Evolutionary conservation across 2,888 invertebrate genomes (phyloP).

Genomic region (Brachylomia viminalis): DNA sequence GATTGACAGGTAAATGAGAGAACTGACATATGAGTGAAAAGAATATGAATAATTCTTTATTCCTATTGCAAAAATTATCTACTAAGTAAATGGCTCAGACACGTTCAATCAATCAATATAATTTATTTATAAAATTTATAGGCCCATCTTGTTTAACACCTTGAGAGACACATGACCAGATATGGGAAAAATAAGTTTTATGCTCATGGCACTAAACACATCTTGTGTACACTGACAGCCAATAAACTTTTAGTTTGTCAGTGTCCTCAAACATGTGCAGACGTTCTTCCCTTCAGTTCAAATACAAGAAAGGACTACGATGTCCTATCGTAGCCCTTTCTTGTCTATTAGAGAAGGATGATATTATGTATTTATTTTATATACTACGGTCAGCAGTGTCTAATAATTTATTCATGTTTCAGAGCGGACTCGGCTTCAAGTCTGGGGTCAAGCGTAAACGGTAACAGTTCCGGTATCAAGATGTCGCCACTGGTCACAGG

Average conservation of each 20-base stretch:
- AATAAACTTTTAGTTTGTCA: background rate
- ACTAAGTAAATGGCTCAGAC: background rate
- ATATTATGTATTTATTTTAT: too few relatives aligned
- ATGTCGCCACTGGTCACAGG: slow-evolving; percentile 85
- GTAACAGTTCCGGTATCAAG: slow-evolving; percentile 89
- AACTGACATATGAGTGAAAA: background rate
- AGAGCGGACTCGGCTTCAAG: slow-evolving; percentile 91
- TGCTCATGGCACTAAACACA: too few relatives aligned
- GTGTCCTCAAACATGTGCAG: too few relatives aligned
- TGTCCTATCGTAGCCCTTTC: too few relatives aligned
- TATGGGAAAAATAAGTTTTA: background rate
- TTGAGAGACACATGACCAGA: background rate
- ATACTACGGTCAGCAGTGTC: too few relatives aligned
- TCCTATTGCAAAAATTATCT: too few relatives aligned
- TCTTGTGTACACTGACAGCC: too few relatives aligned
- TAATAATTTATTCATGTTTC: slow-evolving; percentile 55
- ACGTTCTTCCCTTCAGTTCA: too few relatives aligned
- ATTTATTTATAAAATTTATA: too few relatives aligned
- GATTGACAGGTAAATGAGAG: slow-evolving; percentile 83
- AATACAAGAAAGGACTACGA: too few relatives aligned
- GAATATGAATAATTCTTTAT: background rate
- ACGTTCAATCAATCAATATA: background rate
- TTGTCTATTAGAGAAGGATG: too few relatives aligned
- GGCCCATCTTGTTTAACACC: background rate
- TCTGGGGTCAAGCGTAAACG: slow-evolving; percentile 91